phyloP scores from a whole-genome alignment of 1,140 invertebrate species.

The Chymomyza costata region DNA sequence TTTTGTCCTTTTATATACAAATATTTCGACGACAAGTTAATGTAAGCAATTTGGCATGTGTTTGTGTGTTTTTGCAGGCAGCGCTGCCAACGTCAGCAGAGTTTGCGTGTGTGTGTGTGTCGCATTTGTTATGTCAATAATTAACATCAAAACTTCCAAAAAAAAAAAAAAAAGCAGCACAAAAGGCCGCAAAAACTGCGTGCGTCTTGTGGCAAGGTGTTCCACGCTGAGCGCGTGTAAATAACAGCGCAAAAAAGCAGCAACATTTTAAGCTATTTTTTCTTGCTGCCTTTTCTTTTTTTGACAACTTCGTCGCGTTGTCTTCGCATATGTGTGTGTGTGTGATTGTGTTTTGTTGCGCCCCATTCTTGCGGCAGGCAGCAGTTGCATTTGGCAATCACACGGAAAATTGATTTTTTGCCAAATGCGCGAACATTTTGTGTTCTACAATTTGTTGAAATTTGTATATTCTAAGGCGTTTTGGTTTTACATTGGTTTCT shows the following conservation, averaged over 20 bases:
- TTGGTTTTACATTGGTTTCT: conserved; percentile 8
- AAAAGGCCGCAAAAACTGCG: conserved; percentile 36
- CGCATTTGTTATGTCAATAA: conserved; percentile 71
- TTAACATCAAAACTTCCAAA: conserved; percentile 44
- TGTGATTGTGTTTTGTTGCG: conserved; percentile 25
- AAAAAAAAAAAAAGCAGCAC: background rate
- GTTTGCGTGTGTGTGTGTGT: background rate
- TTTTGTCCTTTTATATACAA: conserved; percentile 27
- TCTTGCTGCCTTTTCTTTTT: conserved; percentile 13
- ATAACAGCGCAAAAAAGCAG: too few relatives aligned
- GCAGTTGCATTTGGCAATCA: conserved; percentile 61
- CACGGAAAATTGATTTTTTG: conserved; percentile 68
- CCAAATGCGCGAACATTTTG: conserved; percentile 54
- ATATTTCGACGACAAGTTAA: conserved; percentile 33
- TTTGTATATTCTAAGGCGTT: conserved; percentile 10
- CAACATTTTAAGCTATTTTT: background rate
- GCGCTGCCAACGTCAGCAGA: conserved; percentile 47
- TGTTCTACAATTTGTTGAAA: conserved; percentile 11
- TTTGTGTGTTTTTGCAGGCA: conserved; percentile 20
- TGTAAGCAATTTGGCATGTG: conserved; percentile 55
- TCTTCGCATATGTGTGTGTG: conserved; percentile 1
- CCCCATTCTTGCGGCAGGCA: conserved; percentile 17
- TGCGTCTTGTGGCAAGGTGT: too few relatives aligned
- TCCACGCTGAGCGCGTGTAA: too few relatives aligned
- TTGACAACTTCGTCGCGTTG: conserved; percentile 14